These are phyloP conservation scores for Chaetops frenatus DNA, from an alignment of 2,113 vertebrate species.

Conservation along the genomic window DNA sequence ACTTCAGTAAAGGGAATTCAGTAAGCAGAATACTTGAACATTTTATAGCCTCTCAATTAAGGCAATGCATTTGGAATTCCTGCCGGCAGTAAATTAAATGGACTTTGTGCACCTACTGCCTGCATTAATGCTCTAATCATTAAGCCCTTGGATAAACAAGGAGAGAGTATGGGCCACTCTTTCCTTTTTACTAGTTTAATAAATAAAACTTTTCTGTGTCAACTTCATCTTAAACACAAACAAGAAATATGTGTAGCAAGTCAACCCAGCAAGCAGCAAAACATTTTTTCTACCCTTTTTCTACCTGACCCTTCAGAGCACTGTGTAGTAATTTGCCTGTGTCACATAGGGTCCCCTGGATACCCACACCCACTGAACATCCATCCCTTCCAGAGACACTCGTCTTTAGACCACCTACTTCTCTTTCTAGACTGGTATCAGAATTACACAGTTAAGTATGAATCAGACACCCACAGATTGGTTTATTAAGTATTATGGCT, in stretches of 20 bases:
- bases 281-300: neutral
- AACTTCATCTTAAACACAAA: neutral
- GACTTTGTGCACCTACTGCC: neutral
- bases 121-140: neutral
- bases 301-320: neutral
- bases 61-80: neutral
- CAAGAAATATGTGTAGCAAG: neutral
- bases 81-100: neutral
- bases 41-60: neutral
- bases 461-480: neutral
- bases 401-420: neutral
- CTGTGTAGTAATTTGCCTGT: neutral
- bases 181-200: neutral
- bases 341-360: neutral
- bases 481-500: neutral
- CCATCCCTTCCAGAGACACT: neutral
- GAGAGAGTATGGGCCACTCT: neutral
- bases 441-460: neutral
- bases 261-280: neutral
- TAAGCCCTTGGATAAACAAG: neutral
- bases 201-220: neutral
- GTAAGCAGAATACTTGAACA: neutral
- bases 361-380: neutral
- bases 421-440: neutral
- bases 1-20: neutral